A percentile compares a stretch with the other conserved stretches of the same genome.
Conservation (phyloP, 2,797 vertebrate species). For the Gallirallus australis region DNA sequence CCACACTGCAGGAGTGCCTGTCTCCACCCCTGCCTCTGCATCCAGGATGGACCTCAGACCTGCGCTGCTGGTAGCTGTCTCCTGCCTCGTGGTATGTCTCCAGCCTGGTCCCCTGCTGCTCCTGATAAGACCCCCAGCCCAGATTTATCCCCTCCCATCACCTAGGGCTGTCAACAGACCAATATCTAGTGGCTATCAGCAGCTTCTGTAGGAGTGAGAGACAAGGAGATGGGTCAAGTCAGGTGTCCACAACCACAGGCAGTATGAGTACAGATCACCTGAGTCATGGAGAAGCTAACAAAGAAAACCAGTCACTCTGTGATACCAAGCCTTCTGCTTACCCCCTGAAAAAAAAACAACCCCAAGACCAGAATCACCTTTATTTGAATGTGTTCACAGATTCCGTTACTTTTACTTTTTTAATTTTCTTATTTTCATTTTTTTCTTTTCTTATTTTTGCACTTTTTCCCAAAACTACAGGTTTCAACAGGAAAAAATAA, state of each 20-base stretch:
- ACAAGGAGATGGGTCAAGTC: fast-evolving
- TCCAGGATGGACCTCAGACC: neutral
- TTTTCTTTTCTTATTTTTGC: neutral
- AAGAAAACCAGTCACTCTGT: neutral
- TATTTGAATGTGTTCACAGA: neutral
- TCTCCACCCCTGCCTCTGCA: neutral
- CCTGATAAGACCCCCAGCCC: neutral
- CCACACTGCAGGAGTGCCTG: fast-evolving
- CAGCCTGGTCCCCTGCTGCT: neutral
- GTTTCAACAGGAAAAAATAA: neutral
- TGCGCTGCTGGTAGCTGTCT: neutral
- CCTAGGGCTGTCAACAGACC: neutral
- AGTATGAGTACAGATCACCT: neutral
- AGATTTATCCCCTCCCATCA: neutral
- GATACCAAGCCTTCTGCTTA: neutral
- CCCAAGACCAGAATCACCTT: neutral
- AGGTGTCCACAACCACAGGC: neutral
- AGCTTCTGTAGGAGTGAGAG: neutral
- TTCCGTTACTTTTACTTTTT: neutral
- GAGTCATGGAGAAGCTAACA: neutral
- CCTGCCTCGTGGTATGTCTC: neutral
- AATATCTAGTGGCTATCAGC: neutral
- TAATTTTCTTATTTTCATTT: neutral
- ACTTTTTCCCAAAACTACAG: neutral
- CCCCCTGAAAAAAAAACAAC: neutral